phyloP scores from a whole-genome alignment of 2,888 invertebrate genomes.

The Pseudococcus longispinus region DNA sequence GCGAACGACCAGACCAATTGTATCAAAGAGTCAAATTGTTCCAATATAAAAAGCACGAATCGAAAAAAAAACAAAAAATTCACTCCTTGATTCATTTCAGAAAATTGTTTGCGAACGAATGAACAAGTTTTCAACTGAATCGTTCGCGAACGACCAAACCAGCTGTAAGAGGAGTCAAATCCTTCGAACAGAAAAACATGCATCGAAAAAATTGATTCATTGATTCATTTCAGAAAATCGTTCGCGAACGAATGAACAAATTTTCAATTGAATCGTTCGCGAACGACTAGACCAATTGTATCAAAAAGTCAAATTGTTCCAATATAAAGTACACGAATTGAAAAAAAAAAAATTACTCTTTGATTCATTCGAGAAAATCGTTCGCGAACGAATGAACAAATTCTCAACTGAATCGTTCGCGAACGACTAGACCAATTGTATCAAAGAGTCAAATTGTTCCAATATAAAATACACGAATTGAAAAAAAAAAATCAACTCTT shows the following conservation, averaged over 20 bases:
- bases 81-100: background rate
- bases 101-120: background rate
- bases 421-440: background rate
- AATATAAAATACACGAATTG: too few relatives aligned
- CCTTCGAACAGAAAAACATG: background rate
- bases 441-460: too few relatives aligned
- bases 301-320: background rate
- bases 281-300: background rate
- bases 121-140: background rate
- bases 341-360: background rate
- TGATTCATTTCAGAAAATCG: background rate
- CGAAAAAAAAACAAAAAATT: background rate
- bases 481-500: too few relatives aligned
- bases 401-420: background rate
- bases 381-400: background rate
- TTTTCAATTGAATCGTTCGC: background rate
- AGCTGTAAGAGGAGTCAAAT: background rate
- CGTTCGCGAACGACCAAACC: background rate
- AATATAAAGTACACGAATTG: background rate
- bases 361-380: background rate
- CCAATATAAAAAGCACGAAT: too few relatives aligned
- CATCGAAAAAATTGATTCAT: background rate
- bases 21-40: background rate
- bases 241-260: background rate
- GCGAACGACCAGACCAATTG: background rate